Base-by-base conservation (phyloP, 2,888 invertebrate genomes). In the Ceratothoa steindachneri region DNA sequence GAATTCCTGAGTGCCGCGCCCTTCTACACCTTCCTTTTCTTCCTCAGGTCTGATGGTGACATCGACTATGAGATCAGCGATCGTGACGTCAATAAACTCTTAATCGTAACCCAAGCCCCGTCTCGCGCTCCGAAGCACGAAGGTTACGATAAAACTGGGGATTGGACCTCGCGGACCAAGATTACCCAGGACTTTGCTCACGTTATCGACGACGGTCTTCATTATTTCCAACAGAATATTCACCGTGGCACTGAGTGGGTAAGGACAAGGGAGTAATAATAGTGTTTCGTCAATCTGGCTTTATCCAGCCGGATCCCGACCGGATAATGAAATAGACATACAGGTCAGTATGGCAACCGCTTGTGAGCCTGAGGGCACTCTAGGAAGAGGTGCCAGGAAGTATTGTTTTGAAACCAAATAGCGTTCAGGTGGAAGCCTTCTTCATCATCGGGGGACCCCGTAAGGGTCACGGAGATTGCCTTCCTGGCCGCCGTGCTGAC, bases 141-240 rank as follows among this genome's bases (percentile, higher is more conserved):
- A 82, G 92, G 92, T 15, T 90, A 93, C 81, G 97, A 97, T 86
- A 89, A 94, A 65, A 93, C 93, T 1, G 95, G 94, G 0, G 96
- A 95, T 83, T 92, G 89, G 89, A 90, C 89, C 77, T 92, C 93
- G 0, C 87, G 97, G 80, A 93, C 94, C 53, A 97, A 97, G 88
- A 95, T 97, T 86, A 92, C 93, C 7, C 93, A 96, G 85, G 96
- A 97, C 83, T 86, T 97, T 81, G 95, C 93, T 81, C 92, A 95
- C 86, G 92, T 93, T 60, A 99, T 99, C 81, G 96, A 97, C 81
- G 96, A 98, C 84, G 98, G 98, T n/a, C 88, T 99, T 24, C 90
- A 89, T 83, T 93, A 94, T 82, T 99, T 98, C 82, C 98, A 99
- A 85, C 95, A 97, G 83, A 96, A 97, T 83, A 85, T 98, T 71